Percentiles rank a stretch among this genome's conserved stretches.
These are phyloP conservation scores for Protonibea diacanthus DNA, from an alignment of 2,797 vertebrate species.

Conservation along the genomic window DNA sequence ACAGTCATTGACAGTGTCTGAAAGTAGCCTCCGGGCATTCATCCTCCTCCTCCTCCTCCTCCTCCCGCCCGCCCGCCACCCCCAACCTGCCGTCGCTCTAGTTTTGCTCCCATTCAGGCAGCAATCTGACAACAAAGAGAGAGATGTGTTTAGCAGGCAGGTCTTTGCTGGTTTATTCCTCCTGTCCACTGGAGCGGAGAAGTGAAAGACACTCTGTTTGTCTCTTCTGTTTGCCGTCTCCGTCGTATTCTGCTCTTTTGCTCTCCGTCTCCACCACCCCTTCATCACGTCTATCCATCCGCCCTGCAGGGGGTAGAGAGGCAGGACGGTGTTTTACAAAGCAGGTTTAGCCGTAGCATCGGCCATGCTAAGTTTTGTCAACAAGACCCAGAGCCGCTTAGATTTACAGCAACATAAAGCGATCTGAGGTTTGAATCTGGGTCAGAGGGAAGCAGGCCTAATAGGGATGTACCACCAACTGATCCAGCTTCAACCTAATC, in stretches of 20 bases:
- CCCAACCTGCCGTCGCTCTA: conserved; percentile 67
- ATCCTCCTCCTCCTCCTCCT: conserved; percentile 46
- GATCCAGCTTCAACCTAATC: conserved; percentile 68
- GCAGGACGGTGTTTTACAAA: conserved; percentile 58
- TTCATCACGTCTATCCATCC: conserved; percentile 50
- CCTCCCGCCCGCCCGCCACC: conserved; percentile 20
- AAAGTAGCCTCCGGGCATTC: conserved; percentile 78
- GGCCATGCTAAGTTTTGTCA: conserved; percentile 72
- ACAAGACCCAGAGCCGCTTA: conserved; percentile 67
- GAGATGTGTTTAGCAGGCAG: conserved; percentile 80
- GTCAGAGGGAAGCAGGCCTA: conserved; percentile 70
- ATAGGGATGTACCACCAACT: conserved; percentile 62
- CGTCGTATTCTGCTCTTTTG: conserved; percentile 44
- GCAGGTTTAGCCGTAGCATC: conserved; percentile 58
- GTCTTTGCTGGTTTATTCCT: conserved; percentile 78
- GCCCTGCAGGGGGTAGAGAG: conserved; percentile 52
- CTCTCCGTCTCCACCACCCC: not conserved
- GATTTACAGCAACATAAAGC: conserved; percentile 58
- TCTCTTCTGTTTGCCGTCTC: conserved; percentile 75
- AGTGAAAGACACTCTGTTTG: conserved; percentile 76
- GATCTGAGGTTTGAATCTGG: conserved; percentile 69
- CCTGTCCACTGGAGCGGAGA: conserved; percentile 75
- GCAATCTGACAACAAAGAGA: conserved; percentile 82
- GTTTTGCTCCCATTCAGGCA: conserved; percentile 75
- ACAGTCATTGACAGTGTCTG: conserved; percentile 74